phyloP scores from a whole-genome alignment of 1,140 invertebrate genomes.

The Chelonus insularis region DNA sequence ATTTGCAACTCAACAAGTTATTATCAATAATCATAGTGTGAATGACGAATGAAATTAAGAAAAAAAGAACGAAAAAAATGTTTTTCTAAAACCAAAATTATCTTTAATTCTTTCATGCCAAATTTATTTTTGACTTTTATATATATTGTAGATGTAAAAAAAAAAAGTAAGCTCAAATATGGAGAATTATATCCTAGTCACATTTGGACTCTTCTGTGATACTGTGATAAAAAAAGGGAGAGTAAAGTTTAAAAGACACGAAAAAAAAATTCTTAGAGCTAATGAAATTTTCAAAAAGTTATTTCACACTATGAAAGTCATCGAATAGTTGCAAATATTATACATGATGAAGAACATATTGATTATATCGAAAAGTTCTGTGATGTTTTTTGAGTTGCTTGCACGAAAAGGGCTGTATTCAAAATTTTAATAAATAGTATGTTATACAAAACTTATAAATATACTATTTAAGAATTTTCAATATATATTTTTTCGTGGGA shows the following conservation, averaged over 20 bases:
- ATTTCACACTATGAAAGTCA: conserved; percentile 36
- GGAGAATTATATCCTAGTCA: conserved; percentile 57
- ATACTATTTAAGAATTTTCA: too few relatives aligned
- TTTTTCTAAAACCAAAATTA: background rate
- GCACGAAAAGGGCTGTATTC: conserved; percentile 31
- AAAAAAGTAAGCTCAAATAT: conserved; percentile 39
- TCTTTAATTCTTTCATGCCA: conserved; percentile 10
- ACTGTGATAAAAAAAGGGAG: conserved; percentile 55
- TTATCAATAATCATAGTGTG: conserved; percentile 42
- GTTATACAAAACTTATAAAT: too few relatives aligned
- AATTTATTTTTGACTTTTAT: conserved; percentile 32
- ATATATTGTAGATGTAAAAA: conserved; percentile 19
- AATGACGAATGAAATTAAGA: conserved; percentile 22
- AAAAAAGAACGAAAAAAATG: conserved; percentile 10
- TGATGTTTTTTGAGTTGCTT: conserved; percentile 59
- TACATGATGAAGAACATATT: conserved; percentile 13
- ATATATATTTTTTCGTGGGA: too few relatives aligned
- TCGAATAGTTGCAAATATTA: conserved; percentile 11
- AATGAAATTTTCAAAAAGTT: conserved; percentile 15
- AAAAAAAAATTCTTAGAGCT: conserved; percentile 18
- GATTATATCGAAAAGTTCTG: conserved; percentile 55
- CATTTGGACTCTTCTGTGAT: conserved; percentile 54
- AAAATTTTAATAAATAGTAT: conserved; percentile 40
- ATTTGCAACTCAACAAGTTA: conserved; percentile 10
- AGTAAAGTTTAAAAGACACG: conserved; percentile 19